phyloP scores from a whole-genome alignment of 2,797 vertebrate species.

The Notamacropus eugenii region DNA sequence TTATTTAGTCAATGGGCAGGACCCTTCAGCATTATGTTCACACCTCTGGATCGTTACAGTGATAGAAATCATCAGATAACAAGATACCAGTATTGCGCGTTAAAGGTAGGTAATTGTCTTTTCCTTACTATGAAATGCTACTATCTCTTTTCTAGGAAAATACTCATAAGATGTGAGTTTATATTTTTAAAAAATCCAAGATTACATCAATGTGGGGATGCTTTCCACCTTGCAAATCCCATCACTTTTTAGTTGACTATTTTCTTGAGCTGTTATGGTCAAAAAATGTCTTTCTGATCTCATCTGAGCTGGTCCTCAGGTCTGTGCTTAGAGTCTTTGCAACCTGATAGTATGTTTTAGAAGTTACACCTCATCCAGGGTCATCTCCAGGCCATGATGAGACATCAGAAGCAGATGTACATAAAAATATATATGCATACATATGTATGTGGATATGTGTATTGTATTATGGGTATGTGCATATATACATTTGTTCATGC shows the following conservation, averaged over 20 bases:
- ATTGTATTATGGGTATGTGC: neutral
- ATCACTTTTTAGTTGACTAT: neutral
- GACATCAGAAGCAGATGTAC: neutral
- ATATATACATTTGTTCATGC: neutral
- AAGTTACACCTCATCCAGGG: neutral
- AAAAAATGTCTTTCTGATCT: neutral
- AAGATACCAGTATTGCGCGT: constrained; percentile 97
- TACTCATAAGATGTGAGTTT: neutral
- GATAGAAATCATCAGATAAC: constrained; percentile 99
- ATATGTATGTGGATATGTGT: neutral
- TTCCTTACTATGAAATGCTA: neutral
- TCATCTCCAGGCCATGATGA: neutral
- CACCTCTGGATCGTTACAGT: constrained; percentile 97
- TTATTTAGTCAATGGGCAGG: constrained; percentile 99
- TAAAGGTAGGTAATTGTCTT: constrained; percentile 89
- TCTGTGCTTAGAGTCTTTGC: neutral
- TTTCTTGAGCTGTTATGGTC: neutral
- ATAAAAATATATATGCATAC: too few species aligned
- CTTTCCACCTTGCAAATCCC: neutral
- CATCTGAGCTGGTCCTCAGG: neutral
- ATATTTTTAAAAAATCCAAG: neutral
- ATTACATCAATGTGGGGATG: neutral
- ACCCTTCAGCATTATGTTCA: constrained; percentile 99
- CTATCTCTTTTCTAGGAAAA: neutral
- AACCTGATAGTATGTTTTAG: neutral